Conservation (phyloP, 2,113 vertebrate species). For the Anarrhichthys ocellatus region DNA sequence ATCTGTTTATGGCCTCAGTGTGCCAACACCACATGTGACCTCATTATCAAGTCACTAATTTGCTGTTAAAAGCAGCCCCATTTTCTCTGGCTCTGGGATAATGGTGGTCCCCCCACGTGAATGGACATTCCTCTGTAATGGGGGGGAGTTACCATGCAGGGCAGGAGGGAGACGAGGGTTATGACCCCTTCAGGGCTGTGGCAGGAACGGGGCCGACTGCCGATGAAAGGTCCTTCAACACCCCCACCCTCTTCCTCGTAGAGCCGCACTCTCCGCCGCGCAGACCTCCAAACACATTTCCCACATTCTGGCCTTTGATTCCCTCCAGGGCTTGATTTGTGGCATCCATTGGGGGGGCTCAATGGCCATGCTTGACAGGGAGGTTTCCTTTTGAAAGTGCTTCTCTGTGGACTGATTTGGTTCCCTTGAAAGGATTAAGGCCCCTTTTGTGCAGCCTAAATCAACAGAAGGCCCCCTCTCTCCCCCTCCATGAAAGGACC, state of each 20-base stretch:
- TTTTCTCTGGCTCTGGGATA: constrained; percentile 76
- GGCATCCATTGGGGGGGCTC: constrained; percentile 86
- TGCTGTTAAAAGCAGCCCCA: constrained; percentile 79
- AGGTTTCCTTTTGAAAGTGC: constrained; percentile 88
- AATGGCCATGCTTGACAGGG: constrained; percentile 90
- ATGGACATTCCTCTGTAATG: constrained; percentile 83
- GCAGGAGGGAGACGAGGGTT: constrained; percentile 66
- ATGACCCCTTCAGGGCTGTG: constrained; percentile 76
- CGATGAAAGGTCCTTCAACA: constrained; percentile 69
- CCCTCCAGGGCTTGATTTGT: constrained; percentile 90
- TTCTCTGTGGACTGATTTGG: constrained; percentile 91
- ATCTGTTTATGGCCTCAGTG: constrained; percentile 73
- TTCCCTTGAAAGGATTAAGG: constrained; percentile 96
- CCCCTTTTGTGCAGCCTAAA: constrained; percentile 93
- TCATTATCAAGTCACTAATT: constrained; percentile 85
- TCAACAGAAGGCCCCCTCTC: constrained; percentile 91
- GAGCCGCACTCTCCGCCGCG: constrained; percentile 43
- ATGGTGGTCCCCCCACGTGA: constrained; percentile 75
- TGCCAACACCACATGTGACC: constrained; percentile 74
- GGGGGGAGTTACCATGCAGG: constrained; percentile 75
- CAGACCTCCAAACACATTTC: constrained; percentile 82
- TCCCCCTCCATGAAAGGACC: constrained; percentile 80
- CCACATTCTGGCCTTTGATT: constrained; percentile 94
- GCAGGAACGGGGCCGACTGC: constrained; percentile 75
- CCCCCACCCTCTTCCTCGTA: constrained; percentile 9